Evolutionary conservation across 37 sponge, comb jelly and placozoan species (phyloP), one percentile per base, ranked within the genome.

Genomic region (Halichondria panicea): DNA sequence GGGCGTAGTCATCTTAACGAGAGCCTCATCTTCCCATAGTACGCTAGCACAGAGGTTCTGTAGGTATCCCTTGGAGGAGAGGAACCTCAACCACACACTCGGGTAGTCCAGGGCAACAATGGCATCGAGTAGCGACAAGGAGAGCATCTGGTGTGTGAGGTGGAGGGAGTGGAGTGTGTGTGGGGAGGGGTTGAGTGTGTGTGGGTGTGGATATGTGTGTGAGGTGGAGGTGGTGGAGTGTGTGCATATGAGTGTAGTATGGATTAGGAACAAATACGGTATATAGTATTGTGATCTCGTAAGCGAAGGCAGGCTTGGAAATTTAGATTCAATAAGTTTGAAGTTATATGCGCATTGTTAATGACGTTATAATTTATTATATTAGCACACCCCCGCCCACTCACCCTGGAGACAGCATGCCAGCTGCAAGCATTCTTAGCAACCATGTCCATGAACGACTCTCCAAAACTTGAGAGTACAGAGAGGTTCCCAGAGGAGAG

Each of bases 341-440:
- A n/a, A n/a, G n/a, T n/a, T n/a, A n/a, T n/a, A n/a, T n/a, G n/a
- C n/a, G n/a, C n/a, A n/a, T n/a, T n/a, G n/a, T n/a, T n/a, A n/a
- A n/a, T n/a, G n/a, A n/a, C n/a, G n/a, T n/a, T n/a, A n/a, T n/a
- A n/a, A n/a, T n/a, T n/a, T n/a, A n/a, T n/a, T n/a, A n/a, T n/a
- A n/a, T n/a, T n/a, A n/a, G n/a, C n/a, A n/a, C n/a, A n/a, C n/a
- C n/a, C n/a, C n/a, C n/a, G n/a, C 15, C 7, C 30, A 42, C 75
- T 65, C 41, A 94, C 94, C 84, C 78, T 76, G 55, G 78, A 56
- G 11, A 95, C 78, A 60, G 88, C 93, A 63, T 86, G 89, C 7
- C 92, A 88, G 74, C 75, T 82, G 80, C 92, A 84, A 43, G 97
- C 97, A 66, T 96, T 93, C 34, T 87, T 82, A 68, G 94, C 93